phyloP scores from a whole-genome alignment of 2,888 invertebrate genomes.

The Lissonota sp. region DNA sequence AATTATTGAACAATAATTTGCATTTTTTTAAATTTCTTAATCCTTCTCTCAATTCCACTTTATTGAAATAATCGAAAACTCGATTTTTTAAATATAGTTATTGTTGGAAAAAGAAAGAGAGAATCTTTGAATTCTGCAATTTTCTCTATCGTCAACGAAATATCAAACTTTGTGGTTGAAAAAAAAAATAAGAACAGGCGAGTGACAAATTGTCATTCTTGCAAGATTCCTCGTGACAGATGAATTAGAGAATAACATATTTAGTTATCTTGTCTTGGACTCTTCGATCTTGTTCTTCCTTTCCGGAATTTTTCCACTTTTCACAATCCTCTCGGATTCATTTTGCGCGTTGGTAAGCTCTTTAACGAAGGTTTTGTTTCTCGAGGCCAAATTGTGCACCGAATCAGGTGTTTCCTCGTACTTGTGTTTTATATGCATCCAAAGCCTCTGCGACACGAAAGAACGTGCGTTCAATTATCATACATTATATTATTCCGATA shows the following conservation, averaged over 20 bases:
- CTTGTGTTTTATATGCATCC: constrained; percentile 75
- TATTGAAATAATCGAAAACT: no score
- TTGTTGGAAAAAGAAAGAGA: no score
- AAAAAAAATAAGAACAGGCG: no score
- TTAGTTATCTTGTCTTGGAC: not conserved
- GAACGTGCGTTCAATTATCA: constrained; percentile 42
- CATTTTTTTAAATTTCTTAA: no score
- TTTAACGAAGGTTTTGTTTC: constrained; percentile 8
- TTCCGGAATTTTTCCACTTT: not conserved
- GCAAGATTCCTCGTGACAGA: constrained; percentile 1
- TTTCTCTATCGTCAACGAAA: no score
- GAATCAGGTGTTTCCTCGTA: constrained; percentile 64
- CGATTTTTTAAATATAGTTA: no score
- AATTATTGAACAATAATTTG: no score
- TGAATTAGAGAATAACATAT: not conserved
- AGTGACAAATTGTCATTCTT: constrained; percentile 2
- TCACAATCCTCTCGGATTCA: constrained; percentile 9
- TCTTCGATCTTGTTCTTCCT: constrained; percentile 11
- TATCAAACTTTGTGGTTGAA: no score
- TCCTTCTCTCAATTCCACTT: no score
- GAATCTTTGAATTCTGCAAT: no score
- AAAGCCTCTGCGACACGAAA: constrained; percentile 73
- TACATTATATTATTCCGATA: constrained; percentile 9
- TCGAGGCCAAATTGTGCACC: constrained; percentile 32
- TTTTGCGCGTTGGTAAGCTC: not conserved